Conservation (phyloP, 2,797 vertebrate species). For the Chaetodon trifasciatus region DNA sequence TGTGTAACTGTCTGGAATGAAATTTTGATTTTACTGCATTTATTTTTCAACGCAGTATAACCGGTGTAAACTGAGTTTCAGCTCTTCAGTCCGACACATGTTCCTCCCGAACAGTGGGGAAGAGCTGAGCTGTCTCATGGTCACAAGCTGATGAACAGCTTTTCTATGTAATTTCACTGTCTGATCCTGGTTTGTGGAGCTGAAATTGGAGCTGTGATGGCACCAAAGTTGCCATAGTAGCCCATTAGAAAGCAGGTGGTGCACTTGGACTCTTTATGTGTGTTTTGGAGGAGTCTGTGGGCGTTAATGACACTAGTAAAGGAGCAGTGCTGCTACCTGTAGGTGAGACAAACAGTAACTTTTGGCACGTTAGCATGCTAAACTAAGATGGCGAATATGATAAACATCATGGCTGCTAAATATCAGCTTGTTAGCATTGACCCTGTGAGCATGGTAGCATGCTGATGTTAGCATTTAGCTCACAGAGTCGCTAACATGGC, state of each 20-base stretch:
- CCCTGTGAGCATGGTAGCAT: no score
- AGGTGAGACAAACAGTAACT: slow-evolving; percentile 1
- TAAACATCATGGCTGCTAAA: neutral
- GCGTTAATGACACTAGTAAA: neutral
- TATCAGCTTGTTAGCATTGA: neutral
- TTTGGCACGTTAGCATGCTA: neutral
- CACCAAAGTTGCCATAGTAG: slow-evolving; percentile 1
- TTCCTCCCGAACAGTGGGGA: slow-evolving; percentile 17
- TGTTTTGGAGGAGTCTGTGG: neutral
- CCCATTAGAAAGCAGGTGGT: slow-evolving; percentile 12
- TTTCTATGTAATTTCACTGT: slow-evolving; percentile 25
- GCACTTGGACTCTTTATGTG: slow-evolving; percentile 3
- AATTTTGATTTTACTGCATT: neutral
- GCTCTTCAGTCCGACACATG: neutral
- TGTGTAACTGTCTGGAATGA: slow-evolving; percentile 12
- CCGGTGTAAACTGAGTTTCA: neutral
- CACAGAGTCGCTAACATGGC: neutral
- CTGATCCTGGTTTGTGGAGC: slow-evolving; percentile 28
- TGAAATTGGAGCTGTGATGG: slow-evolving; percentile 23
- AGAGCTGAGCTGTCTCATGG: slow-evolving; percentile 1
- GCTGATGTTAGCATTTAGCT: neutral
- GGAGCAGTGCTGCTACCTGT: neutral
- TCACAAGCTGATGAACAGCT: slow-evolving; percentile 17
- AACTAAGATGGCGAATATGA: neutral
- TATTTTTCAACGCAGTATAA: neutral